phyloP scores from a whole-genome alignment of 2,113 vertebrate genomes.

The Campylomormyrus numenius region DNA sequence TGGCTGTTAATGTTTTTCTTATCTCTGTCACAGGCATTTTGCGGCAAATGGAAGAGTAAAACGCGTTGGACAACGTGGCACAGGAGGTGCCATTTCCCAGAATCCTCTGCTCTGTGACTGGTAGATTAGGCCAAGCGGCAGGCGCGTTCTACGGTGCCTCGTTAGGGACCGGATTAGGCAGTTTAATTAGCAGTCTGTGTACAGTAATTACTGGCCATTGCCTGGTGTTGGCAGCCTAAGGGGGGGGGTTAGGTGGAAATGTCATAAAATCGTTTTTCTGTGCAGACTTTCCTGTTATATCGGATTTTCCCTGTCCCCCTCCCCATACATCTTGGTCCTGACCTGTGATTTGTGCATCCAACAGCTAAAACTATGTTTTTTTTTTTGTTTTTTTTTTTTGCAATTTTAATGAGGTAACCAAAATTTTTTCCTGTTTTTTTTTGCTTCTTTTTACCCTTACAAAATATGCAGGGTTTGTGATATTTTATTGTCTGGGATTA shows the following conservation, averaged over 20 bases:
- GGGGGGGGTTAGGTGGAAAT: neutral
- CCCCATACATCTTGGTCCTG: neutral
- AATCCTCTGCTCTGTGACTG: neutral
- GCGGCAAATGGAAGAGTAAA: neutral
- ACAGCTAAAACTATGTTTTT: neutral
- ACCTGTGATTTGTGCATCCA: neutral
- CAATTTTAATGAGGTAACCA: neutral
- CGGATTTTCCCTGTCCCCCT: neutral
- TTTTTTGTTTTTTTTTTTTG: neutral
- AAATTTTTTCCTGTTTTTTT: neutral
- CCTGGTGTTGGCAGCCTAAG: neutral
- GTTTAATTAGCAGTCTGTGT: conserved; percentile 17
- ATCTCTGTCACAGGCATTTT: neutral
- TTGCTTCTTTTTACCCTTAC: neutral
- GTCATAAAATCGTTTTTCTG: neutral
- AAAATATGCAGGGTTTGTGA: neutral
- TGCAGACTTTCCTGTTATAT: neutral
- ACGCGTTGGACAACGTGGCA: neutral
- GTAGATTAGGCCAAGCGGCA: neutral
- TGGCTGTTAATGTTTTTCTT: neutral
- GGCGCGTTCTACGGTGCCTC: neutral
- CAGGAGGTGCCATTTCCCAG: neutral
- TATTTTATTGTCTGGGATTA: neutral
- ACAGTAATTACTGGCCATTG: conserved; percentile 17
- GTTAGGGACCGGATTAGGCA: neutral